A percentile compares a stretch with the other conserved stretches of the same genome.
Conservation (phyloP, 2,888 invertebrate species). For the Cyaniris semiargus region DNA sequence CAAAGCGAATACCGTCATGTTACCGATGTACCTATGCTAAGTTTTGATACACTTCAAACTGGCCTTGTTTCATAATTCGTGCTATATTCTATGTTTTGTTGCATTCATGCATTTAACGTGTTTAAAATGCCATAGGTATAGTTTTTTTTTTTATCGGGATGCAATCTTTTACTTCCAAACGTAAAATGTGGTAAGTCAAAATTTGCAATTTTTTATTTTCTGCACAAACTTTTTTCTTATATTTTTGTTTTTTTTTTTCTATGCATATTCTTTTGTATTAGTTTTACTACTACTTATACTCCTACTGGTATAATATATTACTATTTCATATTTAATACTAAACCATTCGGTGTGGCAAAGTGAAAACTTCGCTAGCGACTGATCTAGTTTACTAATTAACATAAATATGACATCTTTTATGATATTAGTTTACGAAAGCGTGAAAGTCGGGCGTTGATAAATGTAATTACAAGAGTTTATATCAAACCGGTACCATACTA, state of each 20-base stretch:
- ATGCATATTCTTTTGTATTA: too few relatives aligned
- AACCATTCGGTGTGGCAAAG: background rate
- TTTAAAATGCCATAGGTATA: too few relatives aligned
- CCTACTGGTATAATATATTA: background rate
- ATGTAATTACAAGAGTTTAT: conserved; percentile 19
- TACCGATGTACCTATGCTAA: background rate
- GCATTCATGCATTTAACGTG: background rate
- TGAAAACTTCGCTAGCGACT: background rate
- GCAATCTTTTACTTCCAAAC: background rate
- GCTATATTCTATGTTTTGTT: background rate
- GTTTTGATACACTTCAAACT: background rate
- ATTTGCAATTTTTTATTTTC: background rate
- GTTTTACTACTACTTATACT: too few relatives aligned
- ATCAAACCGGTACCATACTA: conserved; percentile 16
- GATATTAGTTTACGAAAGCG: conserved; percentile 10
- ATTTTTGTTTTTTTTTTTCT: too few relatives aligned
- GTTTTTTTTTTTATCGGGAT: too few relatives aligned
- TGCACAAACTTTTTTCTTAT: too few relatives aligned
- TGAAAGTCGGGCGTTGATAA: conserved; percentile 13
- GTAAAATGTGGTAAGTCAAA: background rate
- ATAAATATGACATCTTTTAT: conserved; percentile 26
- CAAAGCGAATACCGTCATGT: background rate
- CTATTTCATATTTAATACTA: background rate
- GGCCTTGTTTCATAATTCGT: background rate
- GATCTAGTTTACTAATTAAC: conserved; percentile 15